Base-by-base conservation (phyloP, 2,113 vertebrate genomes). In the Nothoprocta perdicaria region DNA sequence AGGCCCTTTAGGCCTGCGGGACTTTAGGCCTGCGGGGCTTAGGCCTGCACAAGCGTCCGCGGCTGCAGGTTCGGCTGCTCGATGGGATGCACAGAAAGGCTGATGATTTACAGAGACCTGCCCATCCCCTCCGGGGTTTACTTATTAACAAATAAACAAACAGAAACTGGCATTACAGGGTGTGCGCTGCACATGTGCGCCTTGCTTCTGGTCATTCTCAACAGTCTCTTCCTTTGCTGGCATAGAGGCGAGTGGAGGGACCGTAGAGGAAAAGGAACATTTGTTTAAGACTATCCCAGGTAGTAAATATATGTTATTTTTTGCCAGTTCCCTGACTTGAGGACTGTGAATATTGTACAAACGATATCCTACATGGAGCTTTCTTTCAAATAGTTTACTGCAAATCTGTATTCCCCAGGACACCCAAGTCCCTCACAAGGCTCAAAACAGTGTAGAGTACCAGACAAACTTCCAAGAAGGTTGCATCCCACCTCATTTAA, bases 71-170 rank as follows among this genome's bases (percentile, higher is more conserved):
- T 48, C 1, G 1, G 67, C 80, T 31, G 50, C 69, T 38, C 53
- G 22, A 0, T 16, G 17, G 31, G 45, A 38, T 46, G 23, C 3
- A 46, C 2, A 69, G 38, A 85, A 87, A 82, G 24, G 13, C 0
- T 3, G 52, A 86, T 74, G 85, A 75, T 74, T 77, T 76, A 80
- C 45, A 0, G 0, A 77, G 84, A 31, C 61, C 67, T 85, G 85
- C 80, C 83, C 83, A 87, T 14, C 86, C 88, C 68, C 38, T 41
- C 6, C 19, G 48, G 84, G 48, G 87, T 84, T 95, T 94, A 96
- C 95, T 96, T 40, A 95, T 95, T 94, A 95, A 94, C 94, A 89
- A 88, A 92, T 76, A 76, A 90, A 90, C 67, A 73, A 90, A 90
- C 1, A 5, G 71, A 80, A 74, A 52, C 89, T 82, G 91, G 89